Conservation (phyloP, 2,888 invertebrate genomes). For the Acanthosepion lycidas region DNA sequence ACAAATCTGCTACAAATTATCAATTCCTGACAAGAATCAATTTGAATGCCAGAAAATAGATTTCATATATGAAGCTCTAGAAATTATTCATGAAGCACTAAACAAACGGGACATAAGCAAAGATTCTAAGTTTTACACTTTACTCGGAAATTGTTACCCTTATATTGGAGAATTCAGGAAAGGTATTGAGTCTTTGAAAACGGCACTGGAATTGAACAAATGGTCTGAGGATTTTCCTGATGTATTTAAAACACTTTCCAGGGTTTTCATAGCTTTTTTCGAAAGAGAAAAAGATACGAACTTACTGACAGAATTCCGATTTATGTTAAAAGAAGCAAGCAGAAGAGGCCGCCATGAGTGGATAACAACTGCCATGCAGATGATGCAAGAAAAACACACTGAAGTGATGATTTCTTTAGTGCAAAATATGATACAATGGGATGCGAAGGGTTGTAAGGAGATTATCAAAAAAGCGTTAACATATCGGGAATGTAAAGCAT, state of each 20-base stretch:
- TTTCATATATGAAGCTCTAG: no score
- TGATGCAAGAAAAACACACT: neutral
- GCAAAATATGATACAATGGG: neutral
- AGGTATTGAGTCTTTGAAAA: no score
- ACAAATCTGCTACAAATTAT: neutral
- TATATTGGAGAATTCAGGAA: no score
- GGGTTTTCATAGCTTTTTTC: neutral
- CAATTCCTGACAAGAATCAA: no score
- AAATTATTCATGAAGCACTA: no score
- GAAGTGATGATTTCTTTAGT: neutral
- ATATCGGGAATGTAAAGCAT: accelerated
- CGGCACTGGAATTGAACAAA: no score
- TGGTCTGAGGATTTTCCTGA: neutral
- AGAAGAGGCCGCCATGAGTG: neutral
- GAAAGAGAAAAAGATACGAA: neutral
- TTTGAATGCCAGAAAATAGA: no score
- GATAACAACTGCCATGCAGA: neutral
- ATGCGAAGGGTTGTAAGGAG: neutral
- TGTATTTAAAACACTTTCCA: neutral
- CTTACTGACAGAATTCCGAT: neutral
- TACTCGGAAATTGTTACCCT: no score
- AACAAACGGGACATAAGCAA: no score
- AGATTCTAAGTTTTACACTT: no score
- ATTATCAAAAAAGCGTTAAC: neutral
- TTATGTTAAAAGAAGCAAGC: neutral